Conservation (phyloP, 2,888 invertebrate species). For the Lasius platythorax region DNA sequence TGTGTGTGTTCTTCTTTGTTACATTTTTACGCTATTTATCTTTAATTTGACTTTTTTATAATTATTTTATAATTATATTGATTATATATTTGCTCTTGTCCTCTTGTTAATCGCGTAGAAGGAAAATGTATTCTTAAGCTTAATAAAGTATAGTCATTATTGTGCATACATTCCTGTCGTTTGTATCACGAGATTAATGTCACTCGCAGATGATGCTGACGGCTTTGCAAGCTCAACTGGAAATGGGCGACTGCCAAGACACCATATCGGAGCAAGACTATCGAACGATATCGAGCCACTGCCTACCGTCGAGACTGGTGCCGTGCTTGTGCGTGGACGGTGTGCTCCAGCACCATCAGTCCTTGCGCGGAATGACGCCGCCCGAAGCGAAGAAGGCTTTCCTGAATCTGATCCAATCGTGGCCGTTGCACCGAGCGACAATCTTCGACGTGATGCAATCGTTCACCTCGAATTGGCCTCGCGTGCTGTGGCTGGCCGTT, state of each 20-base stretch:
- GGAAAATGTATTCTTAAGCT: too few species aligned
- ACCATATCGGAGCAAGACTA: constrained; percentile 88
- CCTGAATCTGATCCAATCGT: constrained; percentile 96
- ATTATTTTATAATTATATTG: not conserved
- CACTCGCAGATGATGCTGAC: constrained; percentile 94
- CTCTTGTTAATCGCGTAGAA: too few species aligned
- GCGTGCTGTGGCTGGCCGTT: constrained; percentile 96
- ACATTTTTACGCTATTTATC: not conserved
- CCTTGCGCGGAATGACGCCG: constrained; percentile 94
- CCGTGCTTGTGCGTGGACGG: constrained; percentile 93
- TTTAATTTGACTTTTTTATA: not conserved
- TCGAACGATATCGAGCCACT: constrained; percentile 91
- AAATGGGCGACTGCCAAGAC: constrained; percentile 93
- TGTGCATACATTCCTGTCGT: not conserved
- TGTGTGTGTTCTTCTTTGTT: not conserved
- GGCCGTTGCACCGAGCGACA: constrained; percentile 97
- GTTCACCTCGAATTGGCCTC: constrained; percentile 98
- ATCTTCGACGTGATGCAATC: constrained; percentile 99
- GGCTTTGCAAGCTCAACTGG: constrained; percentile 97
- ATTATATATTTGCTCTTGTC: not conserved
- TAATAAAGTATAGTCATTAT: not conserved
- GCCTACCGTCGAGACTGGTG: constrained; percentile 94
- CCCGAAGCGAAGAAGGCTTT: constrained; percentile 97
- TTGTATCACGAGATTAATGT: not conserved
- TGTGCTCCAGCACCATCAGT: constrained; percentile 96